Evolutionary conservation across 30 jellyfish, hydroid and myxozoan species (phyloP), one percentile per base, ranked within the genome.

Genomic region (Sanderia malayensis): DNA sequence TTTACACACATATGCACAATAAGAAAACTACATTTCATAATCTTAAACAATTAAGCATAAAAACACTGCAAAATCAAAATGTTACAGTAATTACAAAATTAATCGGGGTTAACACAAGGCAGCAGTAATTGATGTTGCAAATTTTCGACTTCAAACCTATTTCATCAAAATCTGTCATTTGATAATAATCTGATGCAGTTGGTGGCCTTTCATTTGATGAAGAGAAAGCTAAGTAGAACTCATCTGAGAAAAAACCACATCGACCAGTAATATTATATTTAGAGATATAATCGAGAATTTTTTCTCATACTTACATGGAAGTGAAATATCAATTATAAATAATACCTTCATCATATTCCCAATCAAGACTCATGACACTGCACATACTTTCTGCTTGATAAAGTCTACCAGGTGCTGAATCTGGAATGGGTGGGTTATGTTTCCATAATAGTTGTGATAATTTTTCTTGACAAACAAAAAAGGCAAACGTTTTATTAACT

Each of bases 321-420:
- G n/a, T n/a, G n/a, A n/a, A n/a, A n/a, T n/a, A n/a, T n/a, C n/a
- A n/a, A n/a, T 0, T 21, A 1, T 0, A 7, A 76, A 31, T 18
- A 49, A 37, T 82, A 82, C 97, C 98, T 62, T 89, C 89, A 52
- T 92, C 98, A 65, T 83, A 92, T 29, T 92, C 98, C 98, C 98
- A 92, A 61, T 92, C 98, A 72, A 92, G 76, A 67, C 95, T 92
- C 84, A 67, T 72, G 1, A 79, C 86, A 67, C 97, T 88, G 78
- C 83, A 65, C 79, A 80, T 70, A 58, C 95, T 83, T 19, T 73
- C 95, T 32, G 84, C 81, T 59, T 76, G 86, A 25, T 82, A 82
- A 0, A 82, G 82, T 71, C 94, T 71, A 0, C 94, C 94, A 0
- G 94, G 94, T 41, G 89, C 89, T 64, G 89, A 78, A 13, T 78